Base-by-base conservation (phyloP, 2,113 vertebrate genomes). In the Campylomormyrus numenius region DNA sequence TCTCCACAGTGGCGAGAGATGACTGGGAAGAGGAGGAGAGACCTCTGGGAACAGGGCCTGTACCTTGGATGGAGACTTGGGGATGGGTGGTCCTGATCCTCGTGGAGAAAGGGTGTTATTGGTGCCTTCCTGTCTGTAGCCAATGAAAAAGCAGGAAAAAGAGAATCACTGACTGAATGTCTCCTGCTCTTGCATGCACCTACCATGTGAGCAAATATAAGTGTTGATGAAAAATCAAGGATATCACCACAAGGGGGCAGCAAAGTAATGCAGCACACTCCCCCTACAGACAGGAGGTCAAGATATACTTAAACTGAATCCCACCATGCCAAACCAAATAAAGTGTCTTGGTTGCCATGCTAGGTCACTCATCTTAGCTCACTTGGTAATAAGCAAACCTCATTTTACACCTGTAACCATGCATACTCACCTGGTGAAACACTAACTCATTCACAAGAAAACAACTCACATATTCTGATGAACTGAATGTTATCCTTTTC, bases 61-160 rank as follows among this genome's bases (percentile, higher is more conserved):
- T 96, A 99, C 98, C 98, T 99, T 98, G 93, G 98, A 99, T 0
- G 98, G 98, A 91, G 98, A 99, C 94, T 98, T 99, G 89, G 98
- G 98, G 93, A 99, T 97, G 90, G 97, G 92, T 35, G 95, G 94
- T 83, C 96, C 97, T 93, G 95, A 94, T 83, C 96, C 97, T 93
- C 95, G 96, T 15, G 97, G 96, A 0, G 96, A 95, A 74, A 92
- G 96, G 0, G 95, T 97, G 24, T 99, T 98, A 95, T 99, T 98
- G 92, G 96, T 94, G 90, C 94, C 95, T 88, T 95, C 95, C 91
- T 92, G 94, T 90, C 96, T 95, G 92, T 95, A 96, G 2, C 45
- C 93, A 93, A 95, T 94, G 93, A 74, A 92, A 90, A 66, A 93
- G 66, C 21, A 35, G 87, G 31, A 49, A 90, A 45, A 6, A 84